Conservation (phyloP, 2,888 invertebrate genomes). For the Trypoxylon attenuatum region DNA sequence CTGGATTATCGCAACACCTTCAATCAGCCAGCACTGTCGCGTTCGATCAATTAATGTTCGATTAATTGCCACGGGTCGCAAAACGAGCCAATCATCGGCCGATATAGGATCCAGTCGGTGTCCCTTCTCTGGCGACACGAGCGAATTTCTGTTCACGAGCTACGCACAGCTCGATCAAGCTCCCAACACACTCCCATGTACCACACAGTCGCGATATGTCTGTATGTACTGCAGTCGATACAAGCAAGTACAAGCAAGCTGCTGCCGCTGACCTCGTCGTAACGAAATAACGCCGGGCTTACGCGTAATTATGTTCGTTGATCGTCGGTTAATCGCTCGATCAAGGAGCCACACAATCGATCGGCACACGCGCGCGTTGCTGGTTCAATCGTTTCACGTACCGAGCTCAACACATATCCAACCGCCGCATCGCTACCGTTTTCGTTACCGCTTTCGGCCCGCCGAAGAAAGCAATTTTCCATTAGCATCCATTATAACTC, state of each 20-base stretch:
- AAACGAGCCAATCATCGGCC: conserved; percentile 43
- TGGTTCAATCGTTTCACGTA: no score
- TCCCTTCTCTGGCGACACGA: conserved; percentile 36
- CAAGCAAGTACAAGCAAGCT: conserved; percentile 34
- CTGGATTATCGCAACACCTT: conserved; percentile 14
- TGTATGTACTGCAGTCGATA: not conserved
- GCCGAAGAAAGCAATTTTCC: no score
- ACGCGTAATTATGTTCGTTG: conserved; percentile 57
- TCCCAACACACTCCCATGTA: no score
- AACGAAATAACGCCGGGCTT: conserved; percentile 45
- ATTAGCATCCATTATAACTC: no score
- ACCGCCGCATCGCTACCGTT: no score
- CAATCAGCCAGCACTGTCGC: conserved; percentile 29
- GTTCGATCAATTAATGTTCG: conserved; percentile 40
- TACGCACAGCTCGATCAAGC: conserved; percentile 40
- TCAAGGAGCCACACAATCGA: conserved; percentile 16
- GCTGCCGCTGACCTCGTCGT: conserved; percentile 58
- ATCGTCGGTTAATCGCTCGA: conserved; percentile 50
- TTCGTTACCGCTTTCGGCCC: no score
- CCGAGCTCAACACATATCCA: no score
- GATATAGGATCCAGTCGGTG: conserved; percentile 15
- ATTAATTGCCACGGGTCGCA: conserved; percentile 42
- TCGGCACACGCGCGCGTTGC: no score
- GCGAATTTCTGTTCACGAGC: conserved; percentile 52
- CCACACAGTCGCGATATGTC: conserved; percentile 30